These are phyloP conservation scores for Congeria kusceri DNA, from an alignment of 2,888 invertebrate species.

Conservation along the genomic window DNA sequence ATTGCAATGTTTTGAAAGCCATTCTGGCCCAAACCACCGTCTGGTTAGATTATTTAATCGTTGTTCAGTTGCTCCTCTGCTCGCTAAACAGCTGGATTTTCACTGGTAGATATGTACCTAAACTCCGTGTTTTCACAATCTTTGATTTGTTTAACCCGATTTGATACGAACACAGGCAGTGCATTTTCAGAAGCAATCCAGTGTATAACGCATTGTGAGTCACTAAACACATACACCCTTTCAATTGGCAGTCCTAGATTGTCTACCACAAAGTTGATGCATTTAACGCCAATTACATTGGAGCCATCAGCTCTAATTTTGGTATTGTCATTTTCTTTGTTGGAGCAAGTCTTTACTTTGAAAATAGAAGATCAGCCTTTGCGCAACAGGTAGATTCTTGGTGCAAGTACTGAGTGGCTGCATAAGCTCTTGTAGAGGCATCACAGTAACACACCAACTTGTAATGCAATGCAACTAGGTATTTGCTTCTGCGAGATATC, in stretches of 20 bases:
- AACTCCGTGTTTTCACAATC: no score
- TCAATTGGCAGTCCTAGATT: slow-evolving; percentile 3
- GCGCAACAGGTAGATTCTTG: slow-evolving; percentile 13
- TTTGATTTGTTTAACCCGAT: slow-evolving; percentile 30
- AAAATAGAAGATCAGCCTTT: slow-evolving; percentile 33
- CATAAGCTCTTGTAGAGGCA: slow-evolving; percentile 37
- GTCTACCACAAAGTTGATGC: slow-evolving; percentile 2
- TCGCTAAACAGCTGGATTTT: no score
- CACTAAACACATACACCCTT: slow-evolving; percentile 5
- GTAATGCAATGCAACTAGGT: slow-evolving; percentile 3
- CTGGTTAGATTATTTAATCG: no score
- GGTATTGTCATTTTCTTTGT: slow-evolving; percentile 24
- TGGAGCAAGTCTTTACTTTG: slow-evolving; percentile 34
- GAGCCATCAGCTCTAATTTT: slow-evolving; percentile 23
- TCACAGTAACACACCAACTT: slow-evolving; percentile 43
- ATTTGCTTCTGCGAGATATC: neutral
- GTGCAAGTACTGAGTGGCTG: slow-evolving; percentile 23
- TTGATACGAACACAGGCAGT: slow-evolving; percentile 21
- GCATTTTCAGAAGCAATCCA: slow-evolving; percentile 23
- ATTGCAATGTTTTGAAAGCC: slow-evolving; percentile 10
- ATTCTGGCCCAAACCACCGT: slow-evolving; percentile 13
- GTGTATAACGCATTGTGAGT: slow-evolving; percentile 27
- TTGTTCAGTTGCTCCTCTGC: no score
- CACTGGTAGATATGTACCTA: no score
- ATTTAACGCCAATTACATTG: slow-evolving; percentile 23